Percentiles rank a stretch among this genome's conserved stretches.
phyloP scores from a whole-genome alignment of 2,113 vertebrate species.

The Tretioscincus oriximinensis region DNA sequence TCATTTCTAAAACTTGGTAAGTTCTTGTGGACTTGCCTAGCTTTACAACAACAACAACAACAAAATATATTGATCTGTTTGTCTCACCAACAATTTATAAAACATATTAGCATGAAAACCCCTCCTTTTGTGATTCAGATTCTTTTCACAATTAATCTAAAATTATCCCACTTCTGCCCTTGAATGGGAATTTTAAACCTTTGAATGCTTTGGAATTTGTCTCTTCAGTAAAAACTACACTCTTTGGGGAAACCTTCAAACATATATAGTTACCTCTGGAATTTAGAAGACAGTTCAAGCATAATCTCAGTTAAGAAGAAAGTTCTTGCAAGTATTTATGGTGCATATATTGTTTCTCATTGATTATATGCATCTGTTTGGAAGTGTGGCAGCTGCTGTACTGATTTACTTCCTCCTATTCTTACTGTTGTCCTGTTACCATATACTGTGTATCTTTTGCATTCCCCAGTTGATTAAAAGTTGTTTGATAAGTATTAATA shows the following conservation, averaged over 20 bases:
- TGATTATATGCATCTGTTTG: background rate
- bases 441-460: background rate
- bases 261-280: background rate
- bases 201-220: background rate
- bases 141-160: background rate
- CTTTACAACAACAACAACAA: background rate
- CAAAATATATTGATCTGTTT: background rate
- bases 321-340: background rate
- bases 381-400: background rate
- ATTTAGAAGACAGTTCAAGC: background rate
- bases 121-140: background rate
- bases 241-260: background rate
- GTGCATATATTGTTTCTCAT: no score
- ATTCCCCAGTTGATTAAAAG: background rate
- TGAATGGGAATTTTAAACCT: background rate
- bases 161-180: slow-evolving; percentile 10
- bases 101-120: background rate
- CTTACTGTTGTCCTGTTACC: slow-evolving; percentile 1
- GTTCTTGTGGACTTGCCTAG: background rate
- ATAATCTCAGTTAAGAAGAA: background rate
- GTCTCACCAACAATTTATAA: background rate
- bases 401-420: background rate
- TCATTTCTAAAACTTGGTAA: background rate
- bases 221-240: background rate
- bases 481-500: no score